Base-by-base conservation (phyloP, 1,140 invertebrate species). In the Drosophila nigrodunni region DNA sequence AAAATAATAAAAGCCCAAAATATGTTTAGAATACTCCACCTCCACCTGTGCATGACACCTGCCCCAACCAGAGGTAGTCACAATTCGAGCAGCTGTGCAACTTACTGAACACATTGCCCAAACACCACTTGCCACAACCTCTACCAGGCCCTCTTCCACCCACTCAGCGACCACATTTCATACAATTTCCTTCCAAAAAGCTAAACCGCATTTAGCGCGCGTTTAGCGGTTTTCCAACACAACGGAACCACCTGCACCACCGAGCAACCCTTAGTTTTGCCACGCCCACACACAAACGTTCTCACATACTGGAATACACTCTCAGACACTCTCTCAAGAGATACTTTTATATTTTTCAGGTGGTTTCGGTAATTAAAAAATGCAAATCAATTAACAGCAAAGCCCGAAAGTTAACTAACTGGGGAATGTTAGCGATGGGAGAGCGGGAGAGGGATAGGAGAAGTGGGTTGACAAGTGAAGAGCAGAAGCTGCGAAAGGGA, bases 201-300 rank as follows among this genome's bases (percentile, higher is more conserved):
- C 83, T 83, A 65, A 83, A 89, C 83, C 83, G 83, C 83, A 88
- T 89, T 88, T 88, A 89, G 83, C 85, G 83, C 83, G 85, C 83
- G 80, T 88, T 88, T 88, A 88, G 83, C 82, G 83, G 83, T 88
- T 85, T 77, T 85, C 80, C 39, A 52, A 25, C 47, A 44, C 10
- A 18, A 18, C 52, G 11, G 35, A 15, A 41, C 44, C 57, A 59
- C 57, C 57, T 81, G 70, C 70, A 55, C 49, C 70, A 59, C 50
- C 47, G 78, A 57, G 52, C 11, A 18, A 2, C 43, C 10, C n/a
- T 43, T 34, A 46, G 34, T 47, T 37, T 25, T 47, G 46, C 46
- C 5, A 54, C 50, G 10, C 50, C 9, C 13, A 54, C 30, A 30
- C 21, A 49, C 18, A 15, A 15, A 15, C 15, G 15, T 15, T 15